Conservation (phyloP, 2,888 invertebrate species). For the Crioceris asparagi region DNA sequence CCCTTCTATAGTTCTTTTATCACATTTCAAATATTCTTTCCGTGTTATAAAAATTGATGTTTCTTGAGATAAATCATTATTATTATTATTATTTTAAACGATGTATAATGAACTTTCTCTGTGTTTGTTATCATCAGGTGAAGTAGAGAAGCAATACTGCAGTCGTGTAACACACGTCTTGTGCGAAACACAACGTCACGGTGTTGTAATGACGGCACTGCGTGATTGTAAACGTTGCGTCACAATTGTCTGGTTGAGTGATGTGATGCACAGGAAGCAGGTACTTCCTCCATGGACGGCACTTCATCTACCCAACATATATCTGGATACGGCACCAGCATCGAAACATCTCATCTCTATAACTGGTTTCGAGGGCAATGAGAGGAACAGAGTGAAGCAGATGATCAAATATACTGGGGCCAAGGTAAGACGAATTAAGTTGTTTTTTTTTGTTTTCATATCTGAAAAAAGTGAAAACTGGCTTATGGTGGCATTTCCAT, state of each 20-base stretch:
- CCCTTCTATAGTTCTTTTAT: no score
- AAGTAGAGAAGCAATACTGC: slow-evolving; percentile 76
- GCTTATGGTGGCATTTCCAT: not conserved
- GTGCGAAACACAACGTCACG: slow-evolving; percentile 82
- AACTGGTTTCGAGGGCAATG: slow-evolving; percentile 84
- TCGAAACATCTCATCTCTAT: slow-evolving; percentile 69
- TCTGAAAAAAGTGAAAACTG: not conserved
- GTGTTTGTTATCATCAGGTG: no score
- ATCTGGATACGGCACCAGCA: slow-evolving; percentile 57
- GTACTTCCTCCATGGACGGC: slow-evolving; percentile 90
- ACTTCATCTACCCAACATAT: slow-evolving; percentile 70
- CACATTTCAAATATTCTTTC: no score
- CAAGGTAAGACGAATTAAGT: slow-evolving; percentile 46
- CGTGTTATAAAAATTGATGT: no score
- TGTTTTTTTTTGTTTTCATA: not conserved
- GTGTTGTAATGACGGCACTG: slow-evolving; percentile 76
- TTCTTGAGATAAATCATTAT: not conserved
- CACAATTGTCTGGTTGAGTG: slow-evolving; percentile 84
- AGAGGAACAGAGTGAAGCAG: slow-evolving; percentile 66
- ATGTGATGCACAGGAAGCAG: slow-evolving; percentile 75
- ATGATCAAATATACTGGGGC: slow-evolving; percentile 84
- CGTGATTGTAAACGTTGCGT: slow-evolving; percentile 62
- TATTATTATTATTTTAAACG: not conserved
- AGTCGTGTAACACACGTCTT: slow-evolving; percentile 84
- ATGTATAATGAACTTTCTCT: slow-evolving; percentile 8